A percentile compares a stretch with the other conserved stretches of the same genome.
phyloP scores from a whole-genome alignment of 2,888 invertebrate species.

The Diplolepis rosae region DNA sequence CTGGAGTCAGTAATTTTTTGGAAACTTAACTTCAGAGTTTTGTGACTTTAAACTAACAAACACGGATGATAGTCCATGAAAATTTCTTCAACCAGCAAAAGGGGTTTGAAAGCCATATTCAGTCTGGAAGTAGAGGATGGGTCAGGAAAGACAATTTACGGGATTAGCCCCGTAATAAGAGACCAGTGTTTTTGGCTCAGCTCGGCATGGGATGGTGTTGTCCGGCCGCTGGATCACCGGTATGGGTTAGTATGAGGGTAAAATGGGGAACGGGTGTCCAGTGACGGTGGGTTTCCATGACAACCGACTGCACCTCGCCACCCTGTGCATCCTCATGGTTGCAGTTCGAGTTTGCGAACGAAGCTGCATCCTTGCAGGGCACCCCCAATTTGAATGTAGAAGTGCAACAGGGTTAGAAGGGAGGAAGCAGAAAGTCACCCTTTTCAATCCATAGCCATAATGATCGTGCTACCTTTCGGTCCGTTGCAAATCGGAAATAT shows the following conservation, averaged over 20 bases:
- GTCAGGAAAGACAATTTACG: conserved; percentile 65
- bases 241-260: conserved; percentile 59
- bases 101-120: not conserved
- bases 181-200: conserved; percentile 69
- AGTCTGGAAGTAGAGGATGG: not conserved
- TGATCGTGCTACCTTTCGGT: conserved; percentile 54
- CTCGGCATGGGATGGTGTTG: conserved; percentile 65
- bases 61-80: not conserved
- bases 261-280: conserved; percentile 63
- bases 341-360: conserved; percentile 68
- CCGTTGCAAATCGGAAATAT: not conserved
- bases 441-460: conserved; percentile 64
- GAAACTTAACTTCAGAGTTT: not conserved
- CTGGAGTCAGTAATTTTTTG: too few species aligned
- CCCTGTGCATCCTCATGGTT: conserved; percentile 66
- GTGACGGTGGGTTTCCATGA: conserved; percentile 72
- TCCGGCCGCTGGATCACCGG: conserved; percentile 70
- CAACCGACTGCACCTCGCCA: conserved; percentile 70
- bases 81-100: conserved; percentile 6
- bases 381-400: conserved; percentile 67
- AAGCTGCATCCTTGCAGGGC: conserved; percentile 61
- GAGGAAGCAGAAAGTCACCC: conserved; percentile 61
- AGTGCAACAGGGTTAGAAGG: conserved; percentile 52
- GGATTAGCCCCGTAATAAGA: conserved; percentile 69
- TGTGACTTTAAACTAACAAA: not conserved